These are phyloP conservation scores for Frankliniella fusca DNA, from an alignment of 2,888 invertebrate species.

Conservation along the genomic window DNA sequence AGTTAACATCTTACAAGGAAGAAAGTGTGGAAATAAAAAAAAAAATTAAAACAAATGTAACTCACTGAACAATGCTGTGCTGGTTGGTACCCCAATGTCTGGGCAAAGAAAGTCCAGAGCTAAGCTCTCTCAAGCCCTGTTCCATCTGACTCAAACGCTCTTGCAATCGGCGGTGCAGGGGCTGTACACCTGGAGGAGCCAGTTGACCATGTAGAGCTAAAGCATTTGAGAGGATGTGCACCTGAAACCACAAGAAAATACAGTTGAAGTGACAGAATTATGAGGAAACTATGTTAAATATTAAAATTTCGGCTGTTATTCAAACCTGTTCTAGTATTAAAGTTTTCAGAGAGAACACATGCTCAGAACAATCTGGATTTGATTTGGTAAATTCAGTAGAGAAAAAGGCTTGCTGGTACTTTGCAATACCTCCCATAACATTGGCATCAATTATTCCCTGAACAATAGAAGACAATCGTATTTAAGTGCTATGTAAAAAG, in stretches of 20 bases:
- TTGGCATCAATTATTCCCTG: constrained; percentile 91
- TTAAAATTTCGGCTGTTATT: neutral
- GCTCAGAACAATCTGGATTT: constrained; percentile 56
- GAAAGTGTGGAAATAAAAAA: constrained; percentile 16
- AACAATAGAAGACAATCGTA: constrained; percentile 28
- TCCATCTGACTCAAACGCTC: constrained; percentile 82
- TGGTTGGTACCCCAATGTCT: constrained; percentile 19
- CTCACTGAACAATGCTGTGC: constrained; percentile 39
- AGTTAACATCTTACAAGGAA: constrained; percentile 34
- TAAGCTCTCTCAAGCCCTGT: constrained; percentile 57
- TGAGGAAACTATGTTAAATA: neutral
- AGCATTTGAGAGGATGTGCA: constrained; percentile 68
- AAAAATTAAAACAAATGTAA: neutral
- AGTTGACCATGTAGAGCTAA: constrained; percentile 77
- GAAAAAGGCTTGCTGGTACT: constrained; percentile 93
- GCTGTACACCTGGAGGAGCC: constrained; percentile 84
- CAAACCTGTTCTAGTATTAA: constrained; percentile 66
- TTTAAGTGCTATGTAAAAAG: constrained; percentile 1
- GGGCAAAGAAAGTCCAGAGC: neutral
- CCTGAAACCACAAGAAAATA: constrained; percentile 40
- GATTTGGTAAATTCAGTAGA: constrained; percentile 67
- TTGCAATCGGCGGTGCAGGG: constrained; percentile 81
- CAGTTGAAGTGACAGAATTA: neutral
- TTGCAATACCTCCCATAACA: constrained; percentile 90
- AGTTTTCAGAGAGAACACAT: constrained; percentile 60